A percentile compares a stretch with the other conserved stretches of the same genome.
These are phyloP conservation scores for Setophaga kirtlandii DNA, from an alignment of 2,113 vertebrate genomes.

Conservation along the genomic window DNA sequence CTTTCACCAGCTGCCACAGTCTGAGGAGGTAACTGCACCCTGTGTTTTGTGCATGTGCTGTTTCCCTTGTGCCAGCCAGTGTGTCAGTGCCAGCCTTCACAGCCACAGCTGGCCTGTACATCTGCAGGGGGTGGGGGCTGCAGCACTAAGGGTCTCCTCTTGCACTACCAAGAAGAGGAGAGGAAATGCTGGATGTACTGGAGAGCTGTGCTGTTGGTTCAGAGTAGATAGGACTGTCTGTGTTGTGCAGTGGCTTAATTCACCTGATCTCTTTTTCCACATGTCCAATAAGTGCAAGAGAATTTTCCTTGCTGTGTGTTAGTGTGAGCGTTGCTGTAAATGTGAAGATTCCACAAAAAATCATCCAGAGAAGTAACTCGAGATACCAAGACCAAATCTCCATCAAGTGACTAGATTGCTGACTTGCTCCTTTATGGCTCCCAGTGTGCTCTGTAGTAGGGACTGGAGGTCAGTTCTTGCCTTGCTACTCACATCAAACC, in stretches of 20 bases:
- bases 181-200: slow-evolving; percentile 51
- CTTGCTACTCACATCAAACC: neutral
- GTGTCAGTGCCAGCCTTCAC: neutral
- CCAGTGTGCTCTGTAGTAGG: neutral
- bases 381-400: neutral
- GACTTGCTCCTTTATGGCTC: neutral
- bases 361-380: neutral
- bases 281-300: accelerated
- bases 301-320: neutral
- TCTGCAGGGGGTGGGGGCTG: neutral
- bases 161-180: neutral
- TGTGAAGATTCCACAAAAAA: neutral
- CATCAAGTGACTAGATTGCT: neutral
- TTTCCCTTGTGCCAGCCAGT: neutral
- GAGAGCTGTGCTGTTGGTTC: slow-evolving; percentile 31
- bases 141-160: neutral
- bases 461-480: neutral
- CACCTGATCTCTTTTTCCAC: neutral
- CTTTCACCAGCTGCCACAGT: slow-evolving; percentile 77
- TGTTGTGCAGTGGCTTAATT: slow-evolving; percentile 13
- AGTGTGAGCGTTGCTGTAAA: neutral
- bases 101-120: slow-evolving; percentile 55
- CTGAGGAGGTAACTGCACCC: slow-evolving; percentile 77
- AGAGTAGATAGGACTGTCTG: neutral
- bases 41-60: neutral